Conservation (phyloP, 2,113 vertebrate species). For the Macquaria australasica region DNA sequence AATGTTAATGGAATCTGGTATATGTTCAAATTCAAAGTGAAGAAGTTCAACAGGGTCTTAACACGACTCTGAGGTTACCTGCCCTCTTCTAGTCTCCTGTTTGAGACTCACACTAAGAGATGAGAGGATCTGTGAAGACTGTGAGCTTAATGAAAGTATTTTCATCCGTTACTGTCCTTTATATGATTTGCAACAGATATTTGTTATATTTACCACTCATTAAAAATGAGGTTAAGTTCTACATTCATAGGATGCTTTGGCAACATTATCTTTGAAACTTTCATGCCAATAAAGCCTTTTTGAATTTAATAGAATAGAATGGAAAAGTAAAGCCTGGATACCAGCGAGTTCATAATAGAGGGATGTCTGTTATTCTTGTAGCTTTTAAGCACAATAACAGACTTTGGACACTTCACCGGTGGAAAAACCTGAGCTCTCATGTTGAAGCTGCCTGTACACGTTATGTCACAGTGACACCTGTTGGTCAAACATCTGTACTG, state of each 20-base stretch:
- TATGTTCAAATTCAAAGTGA: neutral
- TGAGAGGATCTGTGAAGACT: neutral
- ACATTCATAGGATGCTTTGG: too few relatives aligned
- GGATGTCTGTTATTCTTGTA: neutral
- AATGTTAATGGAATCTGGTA: too few relatives aligned
- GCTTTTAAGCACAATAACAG: neutral
- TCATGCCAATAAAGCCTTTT: too few relatives aligned
- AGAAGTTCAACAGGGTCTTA: neutral
- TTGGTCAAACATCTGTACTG: conserved; percentile 34
- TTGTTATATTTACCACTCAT: neutral
- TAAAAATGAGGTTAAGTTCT: neutral
- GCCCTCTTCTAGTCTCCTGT: neutral
- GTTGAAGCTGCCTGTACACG: neutral
- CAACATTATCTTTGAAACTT: too few relatives aligned
- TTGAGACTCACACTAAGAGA: neutral
- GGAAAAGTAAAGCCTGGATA: neutral
- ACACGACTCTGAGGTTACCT: neutral
- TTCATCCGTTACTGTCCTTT: too few relatives aligned
- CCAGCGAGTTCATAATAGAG: neutral
- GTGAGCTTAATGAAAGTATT: neutral
- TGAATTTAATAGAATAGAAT: too few relatives aligned
- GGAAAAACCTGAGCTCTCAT: neutral
- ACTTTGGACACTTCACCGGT: too few relatives aligned
- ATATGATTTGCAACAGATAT: neutral
- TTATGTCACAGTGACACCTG: conserved; percentile 51